Evolutionary conservation across 2,113 vertebrate genomes (phyloP).

Genomic region (Naja naja): DNA sequence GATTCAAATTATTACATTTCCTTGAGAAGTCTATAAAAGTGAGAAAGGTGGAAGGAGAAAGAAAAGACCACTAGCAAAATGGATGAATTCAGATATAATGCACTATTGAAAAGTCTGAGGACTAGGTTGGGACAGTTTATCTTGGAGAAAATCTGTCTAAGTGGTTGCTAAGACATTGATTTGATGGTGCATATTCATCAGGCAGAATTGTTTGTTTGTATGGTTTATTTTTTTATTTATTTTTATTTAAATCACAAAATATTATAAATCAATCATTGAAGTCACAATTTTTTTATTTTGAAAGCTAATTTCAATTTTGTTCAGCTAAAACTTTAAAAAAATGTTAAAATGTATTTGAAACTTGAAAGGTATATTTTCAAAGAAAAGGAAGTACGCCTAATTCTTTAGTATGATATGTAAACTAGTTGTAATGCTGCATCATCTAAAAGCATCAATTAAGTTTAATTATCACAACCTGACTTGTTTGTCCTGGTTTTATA

Average conservation of each 20-base stretch:
- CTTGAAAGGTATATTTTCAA: not conserved
- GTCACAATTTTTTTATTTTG: conserved; percentile 7
- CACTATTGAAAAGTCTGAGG: not conserved
- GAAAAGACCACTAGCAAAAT: not conserved
- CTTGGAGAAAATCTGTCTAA: not conserved
- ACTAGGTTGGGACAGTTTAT: not conserved
- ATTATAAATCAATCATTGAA: not conserved
- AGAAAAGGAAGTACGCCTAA: not conserved
- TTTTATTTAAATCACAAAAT: not conserved
- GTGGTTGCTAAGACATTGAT: not conserved
- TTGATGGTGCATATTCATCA: not conserved
- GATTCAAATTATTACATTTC: not conserved
- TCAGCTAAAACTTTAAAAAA: not conserved
- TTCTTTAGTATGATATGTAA: conserved; percentile 41
- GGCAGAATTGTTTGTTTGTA: not conserved
- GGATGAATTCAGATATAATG: not conserved
- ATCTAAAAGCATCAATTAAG: conserved; percentile 59
- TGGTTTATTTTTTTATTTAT: not conserved
- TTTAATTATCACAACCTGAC: conserved; percentile 51
- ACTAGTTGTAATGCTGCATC: conserved; percentile 59
- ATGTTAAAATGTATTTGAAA: conserved; percentile 4
- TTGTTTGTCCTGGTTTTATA: conserved; percentile 48
- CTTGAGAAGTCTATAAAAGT: not conserved
- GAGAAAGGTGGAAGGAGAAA: not conserved
- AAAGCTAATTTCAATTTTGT: conserved; percentile 3